Conservation (phyloP, 2,888 invertebrate genomes). For the Bombylius major region DNA sequence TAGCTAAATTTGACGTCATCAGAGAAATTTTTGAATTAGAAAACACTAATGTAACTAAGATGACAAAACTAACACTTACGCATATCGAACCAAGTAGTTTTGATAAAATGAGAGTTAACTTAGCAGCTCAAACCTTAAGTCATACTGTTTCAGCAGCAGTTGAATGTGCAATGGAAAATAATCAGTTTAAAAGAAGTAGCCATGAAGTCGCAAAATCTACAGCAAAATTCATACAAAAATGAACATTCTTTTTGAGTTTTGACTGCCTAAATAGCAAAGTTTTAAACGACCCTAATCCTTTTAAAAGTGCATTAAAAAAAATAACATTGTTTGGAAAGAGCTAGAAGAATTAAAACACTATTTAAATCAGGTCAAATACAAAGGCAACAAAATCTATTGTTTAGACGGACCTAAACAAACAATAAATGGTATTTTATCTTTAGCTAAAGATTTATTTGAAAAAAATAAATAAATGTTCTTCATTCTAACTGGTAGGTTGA, state of each 20-base stretch:
- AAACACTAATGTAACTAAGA: slow-evolving; percentile 6
- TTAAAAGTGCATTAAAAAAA: slow-evolving; percentile 2
- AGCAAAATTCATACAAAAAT: slow-evolving; percentile 3
- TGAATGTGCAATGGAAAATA: not conserved
- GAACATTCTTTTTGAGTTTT: slow-evolving; percentile 4
- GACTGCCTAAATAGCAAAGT: slow-evolving; percentile 7
- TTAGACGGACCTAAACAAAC: no score
- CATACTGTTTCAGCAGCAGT: slow-evolving; percentile 8
- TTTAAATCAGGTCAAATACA: no score
- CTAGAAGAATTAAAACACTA: no score
- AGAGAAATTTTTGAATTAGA: slow-evolving; percentile 7
- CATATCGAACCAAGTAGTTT: slow-evolving; percentile 5
- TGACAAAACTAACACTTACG: slow-evolving; percentile 5
- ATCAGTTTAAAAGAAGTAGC: slow-evolving; percentile 4
- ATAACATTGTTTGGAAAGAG: not conserved
- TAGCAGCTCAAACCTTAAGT: slow-evolving; percentile 4
- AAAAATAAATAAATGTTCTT: not conserved
- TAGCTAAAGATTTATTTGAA: no score
- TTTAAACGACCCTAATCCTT: slow-evolving; percentile 3
- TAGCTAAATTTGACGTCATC: slow-evolving; percentile 1
- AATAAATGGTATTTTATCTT: no score
- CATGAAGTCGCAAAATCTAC: slow-evolving; percentile 1
- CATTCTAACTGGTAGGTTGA: not conserved
- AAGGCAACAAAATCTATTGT: no score
- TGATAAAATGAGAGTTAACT: slow-evolving; percentile 10